phyloP scores from a whole-genome alignment of 2,797 vertebrate species.

The Neoniphon sammara region DNA sequence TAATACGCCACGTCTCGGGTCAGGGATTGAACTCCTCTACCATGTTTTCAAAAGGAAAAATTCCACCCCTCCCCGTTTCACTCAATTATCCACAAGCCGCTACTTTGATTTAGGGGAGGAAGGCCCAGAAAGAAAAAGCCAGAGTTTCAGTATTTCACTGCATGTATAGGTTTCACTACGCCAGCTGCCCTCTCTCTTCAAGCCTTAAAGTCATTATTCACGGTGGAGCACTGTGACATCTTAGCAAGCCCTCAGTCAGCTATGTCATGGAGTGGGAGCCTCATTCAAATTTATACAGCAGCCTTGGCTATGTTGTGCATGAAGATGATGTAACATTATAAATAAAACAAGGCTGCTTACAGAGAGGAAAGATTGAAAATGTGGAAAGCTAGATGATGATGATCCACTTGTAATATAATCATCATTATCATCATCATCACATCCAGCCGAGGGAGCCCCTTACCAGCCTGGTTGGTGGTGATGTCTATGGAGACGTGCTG shows the following conservation, averaged over 20 bases:
- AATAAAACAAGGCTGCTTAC: background rate
- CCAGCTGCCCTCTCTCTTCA: slow-evolving; percentile 38
- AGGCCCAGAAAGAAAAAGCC: slow-evolving; percentile 21
- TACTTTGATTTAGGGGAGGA: slow-evolving; percentile 45
- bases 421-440: background rate
- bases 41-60: slow-evolving; percentile 21
- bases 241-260: slow-evolving; percentile 38
- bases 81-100: slow-evolving; percentile 52
- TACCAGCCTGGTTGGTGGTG: slow-evolving; percentile 99
- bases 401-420: slow-evolving; percentile 3
- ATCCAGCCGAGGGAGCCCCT: slow-evolving; percentile 41
- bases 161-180: slow-evolving; percentile 39
- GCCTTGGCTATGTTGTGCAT: slow-evolving; percentile 23
- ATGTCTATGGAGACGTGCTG: slow-evolving; percentile 97
- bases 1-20: slow-evolving; percentile 37
- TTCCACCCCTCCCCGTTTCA: background rate
- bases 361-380: background rate
- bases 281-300: slow-evolving; percentile 32
- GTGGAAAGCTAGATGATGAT: background rate
- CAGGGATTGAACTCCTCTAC: slow-evolving; percentile 41
- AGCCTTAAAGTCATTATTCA: slow-evolving; percentile 57
- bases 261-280: slow-evolving; percentile 34
- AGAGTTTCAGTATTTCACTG: background rate
- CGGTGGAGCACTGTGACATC: slow-evolving; percentile 42
- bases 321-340: slow-evolving; percentile 14